phyloP scores from a whole-genome alignment of 2,888 invertebrate species.

The Hetaerina titia region DNA sequence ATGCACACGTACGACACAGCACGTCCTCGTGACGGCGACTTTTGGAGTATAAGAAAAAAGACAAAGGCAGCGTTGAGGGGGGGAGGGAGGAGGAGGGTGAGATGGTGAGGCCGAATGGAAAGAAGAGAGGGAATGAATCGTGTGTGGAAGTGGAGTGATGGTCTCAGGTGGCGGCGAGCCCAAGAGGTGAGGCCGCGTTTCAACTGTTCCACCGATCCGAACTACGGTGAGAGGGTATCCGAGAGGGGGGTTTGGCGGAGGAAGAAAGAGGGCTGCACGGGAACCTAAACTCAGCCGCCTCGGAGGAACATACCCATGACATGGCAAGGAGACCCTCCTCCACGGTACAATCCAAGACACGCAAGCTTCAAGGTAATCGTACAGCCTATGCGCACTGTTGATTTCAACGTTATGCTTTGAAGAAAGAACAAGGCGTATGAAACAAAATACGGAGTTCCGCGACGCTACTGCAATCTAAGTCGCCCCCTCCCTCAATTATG shows the following conservation, averaged over 20 bases:
- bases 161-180: constrained; percentile 39
- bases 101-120: background rate
- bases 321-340: background rate
- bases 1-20: constrained; percentile 11
- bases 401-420: background rate
- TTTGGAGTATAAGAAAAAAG: background rate
- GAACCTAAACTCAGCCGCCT: background rate
- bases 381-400: background rate
- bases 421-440: background rate
- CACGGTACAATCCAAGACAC: background rate
- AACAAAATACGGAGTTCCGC: background rate
- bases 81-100: background rate
- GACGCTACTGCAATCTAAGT: background rate
- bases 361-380: background rate
- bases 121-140: background rate
- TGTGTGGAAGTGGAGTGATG: constrained; percentile 25
- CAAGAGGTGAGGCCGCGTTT: background rate
- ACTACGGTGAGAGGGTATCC: background rate
- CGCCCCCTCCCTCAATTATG: background rate
- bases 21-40: constrained; percentile 23
- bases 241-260: background rate
- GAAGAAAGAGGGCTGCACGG: background rate
- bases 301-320: constrained; percentile 5
- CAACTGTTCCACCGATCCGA: background rate
- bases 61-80: background rate